Evolutionary conservation across 2,888 invertebrate species (phyloP), one percentile per base, ranked within the genome.

Genomic region (Ichneumoninae sp.): DNA sequence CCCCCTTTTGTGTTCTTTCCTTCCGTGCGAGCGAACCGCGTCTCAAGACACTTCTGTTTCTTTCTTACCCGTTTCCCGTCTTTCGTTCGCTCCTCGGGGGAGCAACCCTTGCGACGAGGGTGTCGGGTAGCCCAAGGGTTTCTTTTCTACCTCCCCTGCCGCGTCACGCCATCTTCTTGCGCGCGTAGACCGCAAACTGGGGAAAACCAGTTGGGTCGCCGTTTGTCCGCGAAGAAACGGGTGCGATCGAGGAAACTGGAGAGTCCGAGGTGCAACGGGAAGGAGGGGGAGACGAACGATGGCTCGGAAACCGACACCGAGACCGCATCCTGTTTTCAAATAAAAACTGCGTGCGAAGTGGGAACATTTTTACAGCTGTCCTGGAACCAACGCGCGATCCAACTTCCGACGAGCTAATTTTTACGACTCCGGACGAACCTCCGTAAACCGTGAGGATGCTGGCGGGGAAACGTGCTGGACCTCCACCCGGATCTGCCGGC

Each of bases 61-160:
- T 70, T 57, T 81, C 66, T 60, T 68, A 73, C 54, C 19, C 47
- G 66, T 19, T 36, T 57, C 26, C 50, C 36, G 30, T 52, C 69
- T 57, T 40, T 54, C 40, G 16, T 81, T 40, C 50, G 47, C 33
- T 60, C 52, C 44, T 47, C 68, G 57, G 69, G 87, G 83, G 83
- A 80, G 81, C 83, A 87, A 89, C 83, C 83, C 80, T 77, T 83
- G 60, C 85, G 86, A 89, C 87, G 87, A 90, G 90, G 90, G 91
- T 90, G 91, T 90, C 91, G 90, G 88, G 86, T 91, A 87, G 83
- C 88, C 90, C 89, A 89, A 91, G 91, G 92, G 91, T 90, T 90
- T 90, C 90, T 79, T 78, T 60, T 73, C 75, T 66, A 1, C n/a
- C 40, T 40, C 69, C 68, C 80, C 76, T 19, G 33, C 33, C 1